Evolutionary conservation across 64 coral and sea anemone species (phyloP).

Genomic region (Cladopsammia gracilis): DNA sequence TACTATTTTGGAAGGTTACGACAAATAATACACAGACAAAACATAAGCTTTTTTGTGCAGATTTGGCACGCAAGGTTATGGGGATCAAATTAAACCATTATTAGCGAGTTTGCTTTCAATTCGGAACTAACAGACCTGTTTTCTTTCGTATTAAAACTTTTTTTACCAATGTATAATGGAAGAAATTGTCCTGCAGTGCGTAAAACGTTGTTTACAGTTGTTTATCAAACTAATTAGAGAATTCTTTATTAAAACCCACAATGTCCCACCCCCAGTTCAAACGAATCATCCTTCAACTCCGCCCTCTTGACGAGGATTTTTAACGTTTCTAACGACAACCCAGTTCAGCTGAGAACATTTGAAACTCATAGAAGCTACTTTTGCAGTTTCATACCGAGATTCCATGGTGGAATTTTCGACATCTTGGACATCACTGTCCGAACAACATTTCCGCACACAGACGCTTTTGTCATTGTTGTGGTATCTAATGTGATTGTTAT

Average conservation of each 20-base stretch:
- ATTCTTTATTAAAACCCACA: slow-evolving; percentile 47
- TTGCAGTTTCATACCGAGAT: not conserved
- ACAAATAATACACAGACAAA: slow-evolving; percentile 14
- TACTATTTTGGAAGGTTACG: not conserved
- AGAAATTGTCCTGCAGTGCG: not conserved
- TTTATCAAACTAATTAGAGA: slow-evolving; percentile 52
- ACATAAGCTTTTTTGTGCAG: not conserved
- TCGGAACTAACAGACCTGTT: not conserved
- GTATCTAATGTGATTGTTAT: slow-evolving; percentile 48
- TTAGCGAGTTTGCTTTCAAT: not conserved
- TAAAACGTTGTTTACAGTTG: slow-evolving; percentile 27
- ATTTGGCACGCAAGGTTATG: slow-evolving; percentile 45
- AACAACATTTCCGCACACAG: not conserved
- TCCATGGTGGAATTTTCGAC: not conserved
- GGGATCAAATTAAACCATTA: not conserved
- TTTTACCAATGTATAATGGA: not conserved
- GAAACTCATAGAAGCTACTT: not conserved
- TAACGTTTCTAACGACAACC: not conserved
- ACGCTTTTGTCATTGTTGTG: slow-evolving; percentile 35
- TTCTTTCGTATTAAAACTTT: not conserved
- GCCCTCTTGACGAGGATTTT: slow-evolving; percentile 25
- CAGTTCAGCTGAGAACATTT: not conserved
- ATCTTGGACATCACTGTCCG: not conserved
- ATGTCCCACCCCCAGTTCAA: slow-evolving; percentile 35
- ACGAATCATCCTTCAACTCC: slow-evolving; percentile 14